Evolutionary conservation across 1,140 invertebrate species (phyloP), one percentile per base, ranked within the genome.

Genomic region (Cepaea nemoralis): DNA sequence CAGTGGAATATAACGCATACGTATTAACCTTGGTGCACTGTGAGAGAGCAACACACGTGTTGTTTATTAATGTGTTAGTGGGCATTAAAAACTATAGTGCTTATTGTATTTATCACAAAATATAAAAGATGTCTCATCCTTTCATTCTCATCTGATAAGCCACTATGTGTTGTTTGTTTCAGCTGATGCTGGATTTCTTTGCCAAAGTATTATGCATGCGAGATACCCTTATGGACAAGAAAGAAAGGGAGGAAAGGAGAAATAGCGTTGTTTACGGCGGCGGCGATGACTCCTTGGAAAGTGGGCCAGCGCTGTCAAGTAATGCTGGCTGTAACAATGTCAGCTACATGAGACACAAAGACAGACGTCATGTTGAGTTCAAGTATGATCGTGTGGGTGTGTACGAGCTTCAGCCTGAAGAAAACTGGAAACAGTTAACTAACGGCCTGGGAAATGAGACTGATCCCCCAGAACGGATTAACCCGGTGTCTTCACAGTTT

Each of bases 171-270:
- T 70, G 40, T 48, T 24, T 55, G n/a, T 85, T 86, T 42, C 84
- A 91, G 90, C 45, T 90, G 27, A 88, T 90, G 85, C 82, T 91
- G 24, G 89, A 90, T 37, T 82, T 86, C 67, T 87, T 91, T 70
- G 91, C 90, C 1, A 77, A 87, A 16, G 78, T 91, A 10, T 82
- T 91, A 75, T 91, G 89, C 82, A 90, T 91, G 90, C 63, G 87
- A 83, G 85, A 85, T 37, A 84, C 89, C 35, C 82, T 89, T n/a
- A 74, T 87, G 12, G 81, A 85, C 35, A 81, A 83, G 35, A 83
- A 85, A 16, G 81, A 83, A 24, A 33, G 74, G 31, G 35, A 33
- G 1, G 66, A 79, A 19, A 82, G 69, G 40, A 8, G 66, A 31
- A 48, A 55, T 69, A 77, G 67, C 73, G 31, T 45, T 8, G 24